Base-by-base conservation (phyloP, 2,888 invertebrate species). In the Rapana venosa region DNA sequence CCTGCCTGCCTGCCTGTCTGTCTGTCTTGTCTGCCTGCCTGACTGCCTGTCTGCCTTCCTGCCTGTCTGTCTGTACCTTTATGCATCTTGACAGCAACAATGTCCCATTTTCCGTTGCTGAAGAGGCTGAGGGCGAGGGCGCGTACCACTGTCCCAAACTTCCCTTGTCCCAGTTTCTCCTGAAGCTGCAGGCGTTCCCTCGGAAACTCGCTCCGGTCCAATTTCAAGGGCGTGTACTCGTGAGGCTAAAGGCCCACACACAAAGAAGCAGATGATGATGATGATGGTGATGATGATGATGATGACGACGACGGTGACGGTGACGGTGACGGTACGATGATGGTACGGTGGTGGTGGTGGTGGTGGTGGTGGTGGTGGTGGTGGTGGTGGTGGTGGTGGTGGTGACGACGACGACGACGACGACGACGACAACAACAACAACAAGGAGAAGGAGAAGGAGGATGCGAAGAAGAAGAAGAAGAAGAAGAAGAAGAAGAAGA, bases 101-200 rank as follows among this genome's bases (percentile, higher is more conserved):
- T 97, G 70, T 97, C 97, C 35, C 98, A 98, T 91, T 98, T 97
- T 0, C 98, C 98, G 92, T 97, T 97, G 94, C 98, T 98, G 0
- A 97, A 98, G 86, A 98, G 96, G 94, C 98, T 98, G 93, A 98
- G 98, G 0, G 98, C 98, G 96, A 98, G 98, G 6, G 98, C 98
- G 96, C 98, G 98, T 98, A 98, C 98, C 85, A 99, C 99, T 96
- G 98, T 98, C 0, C 99, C 99, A 93, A 99, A 99, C 89, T 98
- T 98, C 0, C 99, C 99, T 96, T 99, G 98, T 8, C 99, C 99
- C 17, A 99, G 97, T 90, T 98, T 98, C 95, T 98, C 98, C 96
- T 98, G 98, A 92, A 99, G 98, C 96, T 98, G 97, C 90, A 99
- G 97, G 91, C 98, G 97, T 95, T 98, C 98, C 87, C 98, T 97